These are phyloP conservation scores for Drosophila mimica DNA, from an alignment of 2,888 invertebrate species.

Conservation along the genomic window DNA sequence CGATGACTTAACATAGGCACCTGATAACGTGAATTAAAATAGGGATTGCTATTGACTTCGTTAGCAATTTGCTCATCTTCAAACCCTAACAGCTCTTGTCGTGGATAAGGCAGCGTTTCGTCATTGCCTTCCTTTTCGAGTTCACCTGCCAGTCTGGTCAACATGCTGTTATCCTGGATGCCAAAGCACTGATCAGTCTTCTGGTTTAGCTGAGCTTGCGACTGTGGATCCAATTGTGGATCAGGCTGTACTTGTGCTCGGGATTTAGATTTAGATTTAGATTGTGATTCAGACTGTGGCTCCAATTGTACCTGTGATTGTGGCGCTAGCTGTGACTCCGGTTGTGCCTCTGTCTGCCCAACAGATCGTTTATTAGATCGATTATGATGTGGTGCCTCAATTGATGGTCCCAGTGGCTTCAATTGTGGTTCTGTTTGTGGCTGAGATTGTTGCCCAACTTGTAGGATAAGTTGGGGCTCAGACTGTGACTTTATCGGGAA, in stretches of 20 bases:
- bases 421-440: neutral
- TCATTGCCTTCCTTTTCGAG: neutral
- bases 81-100: neutral
- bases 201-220: neutral
- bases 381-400: neutral
- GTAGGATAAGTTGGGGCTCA: neutral
- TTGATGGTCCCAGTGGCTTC: neutral
- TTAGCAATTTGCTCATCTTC: neutral
- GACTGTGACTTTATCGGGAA: neutral
- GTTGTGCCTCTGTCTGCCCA: neutral
- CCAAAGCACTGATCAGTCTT: slow-evolving; percentile 13
- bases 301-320: neutral
- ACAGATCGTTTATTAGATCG: neutral
- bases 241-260: too few relatives aligned
- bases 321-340: neutral
- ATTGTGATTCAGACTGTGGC: neutral
- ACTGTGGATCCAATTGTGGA: neutral
- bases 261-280: too few relatives aligned
- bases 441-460: neutral
- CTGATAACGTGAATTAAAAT: slow-evolving; percentile 31
- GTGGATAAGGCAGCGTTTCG: slow-evolving; percentile 12
- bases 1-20: slow-evolving; percentile 52
- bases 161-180: slow-evolving; percentile 32
- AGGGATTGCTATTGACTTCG: slow-evolving; percentile 20
- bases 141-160: slow-evolving; percentile 23